Percentiles rank a stretch among this genome's conserved stretches.
Conservation (phyloP, 2,797 vertebrate genomes). For the Pteronotus mesoamericanus region DNA sequence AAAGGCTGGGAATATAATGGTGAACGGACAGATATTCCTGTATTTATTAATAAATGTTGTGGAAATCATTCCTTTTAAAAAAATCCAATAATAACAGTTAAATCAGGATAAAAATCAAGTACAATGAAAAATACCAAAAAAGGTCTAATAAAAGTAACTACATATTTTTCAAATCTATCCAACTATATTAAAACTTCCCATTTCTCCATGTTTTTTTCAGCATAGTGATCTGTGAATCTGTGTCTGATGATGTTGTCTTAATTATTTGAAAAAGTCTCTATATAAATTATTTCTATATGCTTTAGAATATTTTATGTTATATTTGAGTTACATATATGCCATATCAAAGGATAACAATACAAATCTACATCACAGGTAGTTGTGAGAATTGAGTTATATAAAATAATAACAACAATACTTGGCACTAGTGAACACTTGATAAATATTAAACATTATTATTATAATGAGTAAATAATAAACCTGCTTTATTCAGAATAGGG, state of each 20-base stretch:
- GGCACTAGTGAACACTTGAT: neutral
- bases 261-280: neutral
- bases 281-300: neutral
- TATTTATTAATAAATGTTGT: conserved; percentile 9
- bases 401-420: neutral
- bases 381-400: neutral
- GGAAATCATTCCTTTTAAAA: neutral
- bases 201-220: neutral
- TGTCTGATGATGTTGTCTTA: neutral
- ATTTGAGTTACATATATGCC: conserved; percentile 10
- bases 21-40: neutral
- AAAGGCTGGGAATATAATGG: neutral
- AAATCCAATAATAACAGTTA: neutral
- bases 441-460: conserved; percentile 15
- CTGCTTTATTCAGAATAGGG: neutral
- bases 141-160: neutral
- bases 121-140: neutral
- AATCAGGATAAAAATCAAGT: neutral
- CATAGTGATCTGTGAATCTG: neutral
- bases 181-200: conserved; percentile 1
- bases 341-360: neutral
- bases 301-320: neutral
- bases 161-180: neutral
- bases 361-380: neutral
- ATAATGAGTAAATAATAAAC: conserved; percentile 16